Evolutionary conservation across 2,888 invertebrate species (phyloP), one percentile per base, ranked within the genome.

Genomic region (Hyles lineata): DNA sequence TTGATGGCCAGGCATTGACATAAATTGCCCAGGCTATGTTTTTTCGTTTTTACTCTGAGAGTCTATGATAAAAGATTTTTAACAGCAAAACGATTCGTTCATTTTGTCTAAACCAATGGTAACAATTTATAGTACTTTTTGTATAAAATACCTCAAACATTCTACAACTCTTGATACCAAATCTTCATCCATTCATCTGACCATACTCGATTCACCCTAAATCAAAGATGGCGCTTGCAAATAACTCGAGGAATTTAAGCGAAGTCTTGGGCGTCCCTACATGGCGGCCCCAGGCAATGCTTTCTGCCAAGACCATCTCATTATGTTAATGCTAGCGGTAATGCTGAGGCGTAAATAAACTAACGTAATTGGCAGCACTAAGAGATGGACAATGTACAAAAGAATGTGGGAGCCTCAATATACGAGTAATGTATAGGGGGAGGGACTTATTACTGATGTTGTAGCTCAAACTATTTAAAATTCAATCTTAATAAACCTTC

Each of bases 271-370:
- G 50, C 43, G 43, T 55, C 72, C 63, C 23, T 72, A 63, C 55
- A 63, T 32, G 72, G 72, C 19, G 29, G 21, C 29, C 32, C 50
- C 25, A 59, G n/a, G 70, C 32, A 29, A 21, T 52, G 29, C 61
- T 52, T 52, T 52, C 21, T 60, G 69, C 60, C 21, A 50, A 55
- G 61, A 7, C 70, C 70, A 73, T 73, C 69, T 50, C 21, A 29
- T 60, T 72, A 72, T 73, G 73, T 61, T 43, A 73, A 73, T 70
- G 25, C 50, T 71, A 50, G 50, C 29, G 35, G 63, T 63, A 29
- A 32, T 52, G 21, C 52, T 21, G 11, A 50, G n/a, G 52, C 71
- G 35, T 32, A 63, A 43, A 63, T 62, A 32, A 62, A n/a, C 59
- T 19, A n/a, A 32, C 19, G 3, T 63, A 63, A 35, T 63, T 43